Base-by-base conservation (phyloP, 2,113 vertebrate species). In the Anser cygnoides region DNA sequence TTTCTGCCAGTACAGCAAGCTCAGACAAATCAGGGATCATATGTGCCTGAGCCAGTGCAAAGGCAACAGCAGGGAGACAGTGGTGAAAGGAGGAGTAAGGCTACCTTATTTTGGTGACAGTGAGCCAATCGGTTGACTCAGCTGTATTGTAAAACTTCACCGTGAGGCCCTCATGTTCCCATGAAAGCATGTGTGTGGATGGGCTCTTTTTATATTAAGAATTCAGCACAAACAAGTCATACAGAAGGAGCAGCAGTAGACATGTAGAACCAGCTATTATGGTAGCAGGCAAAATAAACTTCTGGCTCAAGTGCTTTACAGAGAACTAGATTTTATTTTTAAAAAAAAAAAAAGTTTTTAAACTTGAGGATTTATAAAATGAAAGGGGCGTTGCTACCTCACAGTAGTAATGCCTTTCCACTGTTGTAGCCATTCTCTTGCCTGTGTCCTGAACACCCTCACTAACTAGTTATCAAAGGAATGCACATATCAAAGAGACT, bases 281-380 rank as follows among this genome's bases (percentile, higher is more conserved):
- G 1, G 43, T 31, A 4, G 3, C 41, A 74, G n/a, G 82, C 78
- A 74, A 86, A 86, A 91, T 55, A 71, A 85, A 70, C 44, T 75
- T 52, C 13, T 44, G 25, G 14, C 63, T 65, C 22, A 43, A 41
- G 54, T 44, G 58, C 29, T 81, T 50, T 63, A 43, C 0, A 0
- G 52, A 74, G 41, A 90, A 63, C 31, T 62, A 9, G 11, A 26
- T 93, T 87, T 68, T 72, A 29, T 52, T 44, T 41, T 11, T n/a
- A n/a, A n/a, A 41, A 44, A 44, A 44, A 44, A 44, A 44, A 44
- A 43, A 65, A 81, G 35, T 35, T 35, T 35, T 89, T 73, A 49
- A 79, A 55, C 11, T 44, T 85, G 10, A 66, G 41, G 65, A 76
- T 72, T 74, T 66, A 29, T 33, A 44, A 94, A 77, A 41, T 31